Evolutionary conservation across 2,888 invertebrate genomes (phyloP).

Genomic region (Auanema sp.): DNA sequence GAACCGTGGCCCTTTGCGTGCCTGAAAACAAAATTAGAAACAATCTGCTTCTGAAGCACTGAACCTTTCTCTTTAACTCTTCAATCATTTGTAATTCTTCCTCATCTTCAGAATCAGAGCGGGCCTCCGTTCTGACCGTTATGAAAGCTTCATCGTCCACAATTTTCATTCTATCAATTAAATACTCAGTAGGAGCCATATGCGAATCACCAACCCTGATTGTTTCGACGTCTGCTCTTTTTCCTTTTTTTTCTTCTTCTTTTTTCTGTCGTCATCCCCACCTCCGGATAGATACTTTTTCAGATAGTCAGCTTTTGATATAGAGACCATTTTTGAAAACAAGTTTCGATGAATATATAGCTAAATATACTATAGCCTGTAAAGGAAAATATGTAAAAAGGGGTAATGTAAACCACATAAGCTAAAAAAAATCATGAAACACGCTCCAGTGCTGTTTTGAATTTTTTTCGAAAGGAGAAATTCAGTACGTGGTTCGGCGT

Average conservation of each 20-base stretch:
- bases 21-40: too few species aligned
- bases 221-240: neutral
- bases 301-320: conserved; percentile 38
- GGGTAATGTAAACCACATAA: too few species aligned
- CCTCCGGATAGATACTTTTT: conserved; percentile 32
- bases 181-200: neutral
- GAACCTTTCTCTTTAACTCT: conserved; percentile 26
- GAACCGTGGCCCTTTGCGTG: too few species aligned
- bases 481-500: too few species aligned
- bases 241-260: conserved; percentile 29
- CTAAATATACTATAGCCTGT: too few species aligned
- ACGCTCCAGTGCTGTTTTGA: too few species aligned
- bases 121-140: conserved; percentile 29
- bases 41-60: too few species aligned
- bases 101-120: conserved; percentile 29
- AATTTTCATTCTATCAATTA: conserved; percentile 38
- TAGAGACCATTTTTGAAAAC: conserved; percentile 19
- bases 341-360: too few species aligned
- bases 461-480: too few species aligned
- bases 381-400: too few species aligned
- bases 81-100: conserved; percentile 36
- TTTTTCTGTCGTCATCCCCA: conserved; percentile 27
- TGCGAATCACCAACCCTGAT: neutral
- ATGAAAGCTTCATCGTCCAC: conserved; percentile 50
- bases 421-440: too few species aligned